A percentile compares a stretch with the other conserved stretches of the same genome.
phyloP scores from a whole-genome alignment of 2,113 vertebrate species.

The Antennarius striatus region DNA sequence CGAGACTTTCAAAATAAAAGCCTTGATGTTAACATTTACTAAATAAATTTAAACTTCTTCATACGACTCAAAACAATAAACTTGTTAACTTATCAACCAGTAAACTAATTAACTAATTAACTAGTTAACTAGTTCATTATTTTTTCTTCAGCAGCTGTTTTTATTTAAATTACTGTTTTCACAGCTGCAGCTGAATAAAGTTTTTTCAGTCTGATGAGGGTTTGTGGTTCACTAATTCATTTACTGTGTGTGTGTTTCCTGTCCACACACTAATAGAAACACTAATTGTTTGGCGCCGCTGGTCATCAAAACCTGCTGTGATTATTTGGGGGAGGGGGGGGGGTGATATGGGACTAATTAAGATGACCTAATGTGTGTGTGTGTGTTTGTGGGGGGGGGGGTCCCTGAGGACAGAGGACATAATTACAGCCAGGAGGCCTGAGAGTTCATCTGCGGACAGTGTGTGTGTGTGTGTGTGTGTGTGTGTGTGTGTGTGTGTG shows the following conservation, averaged over 20 bases:
- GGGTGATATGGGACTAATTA: conserved; percentile 45
- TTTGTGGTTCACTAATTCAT: conserved; percentile 19
- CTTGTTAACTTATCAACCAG: too few relatives aligned
- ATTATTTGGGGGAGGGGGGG: not conserved
- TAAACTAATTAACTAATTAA: too few relatives aligned
- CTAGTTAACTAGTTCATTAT: too few relatives aligned
- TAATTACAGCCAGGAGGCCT: conserved; percentile 21
- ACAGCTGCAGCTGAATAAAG: too few relatives aligned
- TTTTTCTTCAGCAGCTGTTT: too few relatives aligned
- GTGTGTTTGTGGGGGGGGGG: not conserved
- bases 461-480: conserved; percentile 6
- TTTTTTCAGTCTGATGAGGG: not conserved
- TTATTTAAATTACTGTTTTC: too few relatives aligned
- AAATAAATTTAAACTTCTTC: too few relatives aligned
- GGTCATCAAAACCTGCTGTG: conserved; percentile 36
- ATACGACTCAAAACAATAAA: too few relatives aligned
- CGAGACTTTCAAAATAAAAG: too few relatives aligned
- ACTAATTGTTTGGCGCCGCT: conserved; percentile 26
- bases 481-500: conserved; percentile 12
- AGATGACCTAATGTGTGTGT: conserved; percentile 23
- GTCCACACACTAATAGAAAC: conserved; percentile 32
- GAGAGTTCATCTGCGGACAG: not conserved
- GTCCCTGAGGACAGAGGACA: conserved; percentile 22
- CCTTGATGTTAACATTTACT: too few relatives aligned
- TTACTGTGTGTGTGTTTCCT: not conserved